Percentiles rank a stretch among this genome's conserved stretches.
Evolutionary conservation across 2,888 invertebrate species (phyloP).

Genomic region (Ormia ochracea): DNA sequence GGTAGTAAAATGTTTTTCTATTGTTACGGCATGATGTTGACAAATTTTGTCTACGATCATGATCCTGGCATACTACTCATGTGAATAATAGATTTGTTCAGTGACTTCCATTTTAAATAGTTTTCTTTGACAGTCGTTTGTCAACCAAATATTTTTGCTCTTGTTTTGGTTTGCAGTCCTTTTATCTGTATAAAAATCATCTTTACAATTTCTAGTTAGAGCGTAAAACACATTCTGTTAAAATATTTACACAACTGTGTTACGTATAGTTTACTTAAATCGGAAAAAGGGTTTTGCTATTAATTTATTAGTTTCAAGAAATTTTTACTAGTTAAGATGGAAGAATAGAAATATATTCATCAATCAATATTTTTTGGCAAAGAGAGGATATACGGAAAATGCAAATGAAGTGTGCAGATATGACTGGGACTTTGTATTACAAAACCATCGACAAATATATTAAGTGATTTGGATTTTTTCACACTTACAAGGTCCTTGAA

Average conservation of each 20-base stretch:
- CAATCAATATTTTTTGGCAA: too few species aligned
- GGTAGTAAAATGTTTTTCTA: constrained; percentile 23
- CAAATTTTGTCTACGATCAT: constrained; percentile 39
- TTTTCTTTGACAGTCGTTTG: constrained; percentile 22
- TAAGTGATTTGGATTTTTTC: too few species aligned
- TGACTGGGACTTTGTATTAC: too few species aligned
- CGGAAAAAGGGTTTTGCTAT: too few species aligned
- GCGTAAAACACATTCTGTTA: constrained; percentile 28
- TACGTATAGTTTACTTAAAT: too few species aligned
- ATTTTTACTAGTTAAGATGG: too few species aligned
- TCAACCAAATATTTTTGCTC: constrained; percentile 43
- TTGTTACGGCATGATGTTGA: constrained; percentile 47
- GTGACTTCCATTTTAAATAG: constrained; percentile 1
- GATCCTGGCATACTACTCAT: constrained; percentile 39
- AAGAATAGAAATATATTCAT: too few species aligned
- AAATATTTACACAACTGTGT: constrained; percentile 57
- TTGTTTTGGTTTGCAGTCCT: not conserved
- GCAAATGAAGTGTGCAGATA: too few species aligned
- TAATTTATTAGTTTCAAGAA: too few species aligned
- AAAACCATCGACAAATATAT: too few species aligned
- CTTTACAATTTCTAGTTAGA: not conserved
- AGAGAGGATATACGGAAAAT: too few species aligned
- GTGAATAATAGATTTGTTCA: constrained; percentile 33
- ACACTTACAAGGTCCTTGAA: too few species aligned
- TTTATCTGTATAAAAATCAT: not conserved